Base-by-base conservation (phyloP, 1,140 invertebrate species). In the Dendrolimus punctatus region DNA sequence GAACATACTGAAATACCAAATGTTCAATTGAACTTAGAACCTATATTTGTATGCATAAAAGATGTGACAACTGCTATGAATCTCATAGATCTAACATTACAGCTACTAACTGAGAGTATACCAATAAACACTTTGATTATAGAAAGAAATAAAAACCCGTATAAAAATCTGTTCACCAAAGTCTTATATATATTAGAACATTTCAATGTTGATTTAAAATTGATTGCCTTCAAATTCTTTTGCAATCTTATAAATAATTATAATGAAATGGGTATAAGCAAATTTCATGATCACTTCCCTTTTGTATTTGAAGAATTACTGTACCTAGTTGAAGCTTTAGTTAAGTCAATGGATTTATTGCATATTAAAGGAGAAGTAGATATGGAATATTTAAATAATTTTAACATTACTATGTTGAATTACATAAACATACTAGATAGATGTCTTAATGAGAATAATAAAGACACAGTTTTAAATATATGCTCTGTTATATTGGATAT, bases 21-120 rank as follows among this genome's bases (percentile, higher is more conserved):
- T 68, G 66, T 76, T 6, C 72, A 85, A 52, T 62, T 91, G 8
- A 80, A 89, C 64, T 78, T 90, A 53, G 77, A 80, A 44, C 77
- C 85, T 45, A 82, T 87, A 49, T 74, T 64, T 74, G 76, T 88
- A 5, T 56, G 58, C 53, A 62, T 88, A 0, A 65, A 71, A 44
- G 62, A 82, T 64, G 60, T 74, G n/a, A 56, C 66, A 50, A 74
- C 68, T 51, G 80, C 76, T 56, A 77, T 75, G 60, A 68, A 53
- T 43, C 60, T 88, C 44, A 80, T 88, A 42, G 66, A 77, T 61
- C 57, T 80, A 51, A 67, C 66, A 39, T 60, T 85, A 8, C 66
- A 83, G 51, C 42, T 85, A 7, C 51, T 85, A 47, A 65, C 72
- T 39, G 72, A 80, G 58, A 76, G 62, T 39, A 68, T 81, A 50